Conservation (phyloP, 2,113 vertebrate genomes). For the Ahaetulla prasina region DNA sequence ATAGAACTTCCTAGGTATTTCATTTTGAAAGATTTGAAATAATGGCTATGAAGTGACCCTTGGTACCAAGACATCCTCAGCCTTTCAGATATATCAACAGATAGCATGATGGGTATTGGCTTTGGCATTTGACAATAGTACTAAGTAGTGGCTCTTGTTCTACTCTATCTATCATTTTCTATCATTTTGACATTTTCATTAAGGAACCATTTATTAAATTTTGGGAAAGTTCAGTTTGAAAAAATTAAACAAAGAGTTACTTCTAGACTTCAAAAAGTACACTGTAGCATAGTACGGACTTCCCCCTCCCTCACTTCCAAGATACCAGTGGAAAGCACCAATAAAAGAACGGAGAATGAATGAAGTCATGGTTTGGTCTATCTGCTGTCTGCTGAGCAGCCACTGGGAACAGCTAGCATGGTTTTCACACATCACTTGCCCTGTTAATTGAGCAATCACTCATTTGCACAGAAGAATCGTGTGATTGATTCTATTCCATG, state of each 20-base stretch:
- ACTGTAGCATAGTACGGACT: conserved; percentile 1
- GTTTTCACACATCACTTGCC: conserved; percentile 42
- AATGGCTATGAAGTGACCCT: neutral
- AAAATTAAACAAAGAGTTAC: neutral
- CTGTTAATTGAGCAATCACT: conserved; percentile 54
- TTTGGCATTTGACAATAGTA: neutral
- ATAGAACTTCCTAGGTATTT: neutral
- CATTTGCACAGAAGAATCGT: conserved; percentile 61
- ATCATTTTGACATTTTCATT: neutral
- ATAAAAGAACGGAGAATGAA: neutral
- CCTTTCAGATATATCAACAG: neutral
- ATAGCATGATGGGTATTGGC: neutral
- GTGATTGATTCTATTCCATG: conserved; percentile 52
- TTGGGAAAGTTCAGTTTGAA: neutral
- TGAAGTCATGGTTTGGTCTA: neutral
- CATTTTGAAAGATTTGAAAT: neutral
- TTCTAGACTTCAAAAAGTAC: neutral
- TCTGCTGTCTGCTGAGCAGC: conserved; percentile 14
- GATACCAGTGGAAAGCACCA: neutral
- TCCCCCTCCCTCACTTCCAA: neutral
- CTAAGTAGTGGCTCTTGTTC: too few relatives aligned
- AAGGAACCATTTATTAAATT: neutral
- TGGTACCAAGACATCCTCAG: neutral
- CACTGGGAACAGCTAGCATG: conserved; percentile 29
- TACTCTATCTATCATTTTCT: neutral